A percentile compares a stretch with the other conserved stretches of the same genome.
These are phyloP conservation scores for Sarcophaga subvicina DNA, from an alignment of 2,888 invertebrate genomes.

Conservation along the genomic window DNA sequence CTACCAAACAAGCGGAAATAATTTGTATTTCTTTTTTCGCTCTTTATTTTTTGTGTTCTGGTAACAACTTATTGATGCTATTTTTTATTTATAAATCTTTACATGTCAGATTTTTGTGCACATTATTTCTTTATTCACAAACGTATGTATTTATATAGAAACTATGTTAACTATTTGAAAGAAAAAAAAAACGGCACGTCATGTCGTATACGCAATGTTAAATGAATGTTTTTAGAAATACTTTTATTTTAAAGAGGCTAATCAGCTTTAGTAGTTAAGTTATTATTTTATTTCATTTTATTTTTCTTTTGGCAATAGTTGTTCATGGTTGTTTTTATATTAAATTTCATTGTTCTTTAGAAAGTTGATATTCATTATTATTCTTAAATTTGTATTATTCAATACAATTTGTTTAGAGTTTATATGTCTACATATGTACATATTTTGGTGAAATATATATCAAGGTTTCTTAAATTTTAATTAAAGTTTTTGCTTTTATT, in stretches of 20 bases:
- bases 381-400: no score
- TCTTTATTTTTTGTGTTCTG: not conserved
- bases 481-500: no score
- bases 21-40: not conserved
- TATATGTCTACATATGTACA: no score
- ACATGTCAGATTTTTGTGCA: not conserved
- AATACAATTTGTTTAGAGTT: no score
- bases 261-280: not conserved
- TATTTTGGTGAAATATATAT: no score
- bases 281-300: slow-evolving; percentile 3
- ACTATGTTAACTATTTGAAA: no score
- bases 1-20: slow-evolving; percentile 12
- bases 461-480: no score
- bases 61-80: not conserved
- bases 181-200: not conserved
- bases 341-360: slow-evolving; percentile 61
- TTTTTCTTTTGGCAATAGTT: slow-evolving; percentile 8
- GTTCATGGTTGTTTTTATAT: slow-evolving; percentile 42
- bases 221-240: not conserved
- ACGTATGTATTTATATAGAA: no score
- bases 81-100: slow-evolving; percentile 6
- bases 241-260: not conserved
- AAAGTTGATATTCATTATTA: slow-evolving; percentile 22
- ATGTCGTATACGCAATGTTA: slow-evolving; percentile 1
- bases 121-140: no score